These are phyloP conservation scores for Latrodectus geometricus DNA, from an alignment of 1,140 invertebrate genomes.

Conservation along the genomic window DNA sequence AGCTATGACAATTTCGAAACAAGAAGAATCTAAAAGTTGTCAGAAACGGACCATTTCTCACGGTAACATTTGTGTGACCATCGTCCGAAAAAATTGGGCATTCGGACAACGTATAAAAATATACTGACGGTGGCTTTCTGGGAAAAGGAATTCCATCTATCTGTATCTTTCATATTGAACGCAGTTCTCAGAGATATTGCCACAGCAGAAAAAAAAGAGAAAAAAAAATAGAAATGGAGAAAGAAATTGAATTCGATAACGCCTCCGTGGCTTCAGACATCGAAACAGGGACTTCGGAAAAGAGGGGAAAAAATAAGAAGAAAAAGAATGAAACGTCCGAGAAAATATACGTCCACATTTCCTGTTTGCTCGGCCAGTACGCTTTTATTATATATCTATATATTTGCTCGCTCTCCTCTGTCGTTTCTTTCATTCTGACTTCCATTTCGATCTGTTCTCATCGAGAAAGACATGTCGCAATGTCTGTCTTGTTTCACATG, in stretches of 20 bases:
- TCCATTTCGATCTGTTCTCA: conserved; percentile 26
- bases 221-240: neutral
- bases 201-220: conserved; percentile 8
- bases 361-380: conserved; percentile 53
- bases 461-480: conserved; percentile 54
- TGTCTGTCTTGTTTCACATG: conserved; percentile 59
- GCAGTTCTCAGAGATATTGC: conserved; percentile 8
- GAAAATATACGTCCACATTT: conserved; percentile 57
- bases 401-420: conserved; percentile 7
- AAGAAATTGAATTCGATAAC: conserved; percentile 57
- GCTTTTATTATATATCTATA: conserved; percentile 55
- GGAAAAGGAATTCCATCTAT: conserved; percentile 42
- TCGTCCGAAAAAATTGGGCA: conserved; percentile 3
- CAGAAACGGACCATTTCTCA: no score
- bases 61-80: no score
- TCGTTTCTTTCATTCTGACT: neutral
- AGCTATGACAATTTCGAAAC: no score
- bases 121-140: neutral
- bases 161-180: conserved; percentile 5
- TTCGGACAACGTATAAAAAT: conserved; percentile 4
- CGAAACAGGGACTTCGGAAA: neutral
- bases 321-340: conserved; percentile 22
- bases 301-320: conserved; percentile 7
- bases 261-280: conserved; percentile 32
- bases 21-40: no score